phyloP scores from a whole-genome alignment of 2,888 invertebrate genomes.

The Lobophora halterata region DNA sequence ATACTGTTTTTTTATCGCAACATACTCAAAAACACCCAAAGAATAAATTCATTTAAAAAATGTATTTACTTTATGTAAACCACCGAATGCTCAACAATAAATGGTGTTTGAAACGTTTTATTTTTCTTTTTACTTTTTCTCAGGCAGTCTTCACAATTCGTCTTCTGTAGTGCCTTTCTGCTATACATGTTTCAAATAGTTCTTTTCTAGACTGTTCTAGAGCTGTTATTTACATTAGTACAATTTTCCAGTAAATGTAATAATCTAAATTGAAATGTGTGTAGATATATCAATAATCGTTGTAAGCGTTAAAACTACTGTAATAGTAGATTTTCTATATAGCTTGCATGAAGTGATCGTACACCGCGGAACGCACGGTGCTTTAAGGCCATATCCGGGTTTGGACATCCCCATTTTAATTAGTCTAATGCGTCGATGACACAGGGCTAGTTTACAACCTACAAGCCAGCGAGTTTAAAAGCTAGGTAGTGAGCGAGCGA shows the following conservation, averaged over 20 bases:
- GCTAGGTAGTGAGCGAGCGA: too few relatives aligned
- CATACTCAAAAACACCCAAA: conserved; percentile 28
- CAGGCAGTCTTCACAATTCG: conserved; percentile 33
- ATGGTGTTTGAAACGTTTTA: conserved; percentile 32
- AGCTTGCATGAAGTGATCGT: too few relatives aligned
- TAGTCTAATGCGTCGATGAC: too few relatives aligned
- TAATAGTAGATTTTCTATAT: conserved; percentile 49
- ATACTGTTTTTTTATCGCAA: conserved; percentile 6
- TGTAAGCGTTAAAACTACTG: conserved; percentile 44
- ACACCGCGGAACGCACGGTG: conserved; percentile 31
- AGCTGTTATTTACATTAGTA: conserved; percentile 33
- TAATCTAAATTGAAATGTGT: conserved; percentile 22
- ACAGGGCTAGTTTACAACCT: too few relatives aligned
- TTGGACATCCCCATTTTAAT: too few relatives aligned
- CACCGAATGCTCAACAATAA: conserved; percentile 49
- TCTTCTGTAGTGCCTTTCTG: conserved; percentile 60
- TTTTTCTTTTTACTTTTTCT: conserved; percentile 29
- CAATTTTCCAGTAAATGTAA: conserved; percentile 22
- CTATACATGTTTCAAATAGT: conserved; percentile 30
- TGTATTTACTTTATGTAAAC: conserved; percentile 29
- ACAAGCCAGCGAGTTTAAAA: too few relatives aligned
- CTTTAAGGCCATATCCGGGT: too few relatives aligned
- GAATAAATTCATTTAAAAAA: conserved; percentile 15
- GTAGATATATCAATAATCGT: conserved; percentile 33
- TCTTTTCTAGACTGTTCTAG: conserved; percentile 30